Percentiles rank a stretch among this genome's conserved stretches.
Conservation (phyloP, 1,140 invertebrate species). For the Oncopeltus fasciatus region DNA sequence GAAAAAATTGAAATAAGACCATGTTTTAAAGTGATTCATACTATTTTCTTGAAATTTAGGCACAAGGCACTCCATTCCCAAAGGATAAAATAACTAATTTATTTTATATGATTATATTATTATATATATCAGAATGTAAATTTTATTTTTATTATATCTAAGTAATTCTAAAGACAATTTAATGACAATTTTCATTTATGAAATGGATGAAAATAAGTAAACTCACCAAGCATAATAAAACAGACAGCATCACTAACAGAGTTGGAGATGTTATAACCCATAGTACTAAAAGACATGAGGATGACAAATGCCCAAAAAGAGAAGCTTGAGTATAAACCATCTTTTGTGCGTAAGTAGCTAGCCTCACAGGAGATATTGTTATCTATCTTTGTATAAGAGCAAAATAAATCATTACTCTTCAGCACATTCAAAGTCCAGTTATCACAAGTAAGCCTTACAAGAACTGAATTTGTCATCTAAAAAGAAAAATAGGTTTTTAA, state of each 20-base stretch:
- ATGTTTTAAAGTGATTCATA: background rate
- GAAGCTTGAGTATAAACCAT: slow-evolving; percentile 28
- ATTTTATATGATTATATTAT: background rate
- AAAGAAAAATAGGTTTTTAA: too few species aligned
- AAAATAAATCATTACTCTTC: too few species aligned
- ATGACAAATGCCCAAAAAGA: slow-evolving; percentile 58
- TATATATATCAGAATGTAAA: background rate
- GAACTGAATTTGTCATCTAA: too few species aligned
- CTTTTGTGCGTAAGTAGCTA: too few species aligned
- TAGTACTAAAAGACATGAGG: slow-evolving; percentile 51
- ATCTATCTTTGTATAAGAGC: too few species aligned
- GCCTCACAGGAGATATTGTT: too few species aligned
- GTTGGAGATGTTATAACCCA: slow-evolving; percentile 61
- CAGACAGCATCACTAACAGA: slow-evolving; percentile 65
- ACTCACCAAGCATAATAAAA: slow-evolving; percentile 59
- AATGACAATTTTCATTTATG: background rate
- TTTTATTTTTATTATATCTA: background rate
- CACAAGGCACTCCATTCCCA: background rate
- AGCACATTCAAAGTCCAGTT: too few species aligned
- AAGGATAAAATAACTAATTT: background rate
- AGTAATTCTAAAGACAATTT: background rate
- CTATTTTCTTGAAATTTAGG: background rate
- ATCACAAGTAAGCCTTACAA: too few species aligned
- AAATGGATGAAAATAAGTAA: background rate
- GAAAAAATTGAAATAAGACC: too few species aligned